These are phyloP conservation scores for Scophthalmus maximus DNA, from an alignment of 2,113 vertebrate species.

Conservation along the genomic window DNA sequence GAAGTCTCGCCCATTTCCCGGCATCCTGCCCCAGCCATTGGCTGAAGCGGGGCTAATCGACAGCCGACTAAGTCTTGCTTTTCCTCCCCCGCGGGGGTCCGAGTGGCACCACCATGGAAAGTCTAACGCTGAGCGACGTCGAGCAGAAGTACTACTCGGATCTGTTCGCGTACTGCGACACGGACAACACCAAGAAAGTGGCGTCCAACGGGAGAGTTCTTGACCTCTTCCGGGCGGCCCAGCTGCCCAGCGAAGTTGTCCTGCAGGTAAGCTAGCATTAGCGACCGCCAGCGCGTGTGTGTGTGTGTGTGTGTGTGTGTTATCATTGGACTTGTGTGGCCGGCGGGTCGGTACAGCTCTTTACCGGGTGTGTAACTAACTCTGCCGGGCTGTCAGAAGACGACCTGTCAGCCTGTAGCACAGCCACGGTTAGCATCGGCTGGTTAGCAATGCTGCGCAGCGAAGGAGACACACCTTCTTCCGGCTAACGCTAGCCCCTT, in stretches of 20 bases:
- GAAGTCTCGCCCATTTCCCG: slow-evolving; percentile 78
- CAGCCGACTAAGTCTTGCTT: slow-evolving; percentile 47
- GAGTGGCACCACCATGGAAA: slow-evolving; percentile 87
- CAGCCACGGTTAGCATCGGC: slow-evolving; percentile 47
- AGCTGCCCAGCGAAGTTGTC: slow-evolving; percentile 94
- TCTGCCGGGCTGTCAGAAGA: slow-evolving; percentile 26
- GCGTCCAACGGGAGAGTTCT: slow-evolving; percentile 92
- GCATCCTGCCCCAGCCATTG: slow-evolving; percentile 67
- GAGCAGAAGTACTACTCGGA: slow-evolving; percentile 98
- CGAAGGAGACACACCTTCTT: slow-evolving; percentile 77
- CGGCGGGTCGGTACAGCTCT: rapidly evolving
- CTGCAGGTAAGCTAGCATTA: slow-evolving; percentile 88
- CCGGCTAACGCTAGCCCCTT: slow-evolving; percentile 68
- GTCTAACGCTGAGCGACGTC: slow-evolving; percentile 92
- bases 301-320: neutral
- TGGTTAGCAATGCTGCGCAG: slow-evolving; percentile 70
- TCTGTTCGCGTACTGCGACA: slow-evolving; percentile 96
- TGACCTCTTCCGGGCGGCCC: slow-evolving; percentile 97
- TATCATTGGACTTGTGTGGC: neutral
- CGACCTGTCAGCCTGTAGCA: slow-evolving; percentile 31
- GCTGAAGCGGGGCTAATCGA: slow-evolving; percentile 59
- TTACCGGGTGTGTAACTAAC: slow-evolving; percentile 5
- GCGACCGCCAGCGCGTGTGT: neutral
- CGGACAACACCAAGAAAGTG: slow-evolving; percentile 97
- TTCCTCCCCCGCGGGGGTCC: slow-evolving; percentile 17